A percentile compares a stretch with the other conserved stretches of the same genome.
Evolutionary conservation across 1,140 invertebrate genomes (phyloP).

Genomic region (Pristionchus pacificus): DNA sequence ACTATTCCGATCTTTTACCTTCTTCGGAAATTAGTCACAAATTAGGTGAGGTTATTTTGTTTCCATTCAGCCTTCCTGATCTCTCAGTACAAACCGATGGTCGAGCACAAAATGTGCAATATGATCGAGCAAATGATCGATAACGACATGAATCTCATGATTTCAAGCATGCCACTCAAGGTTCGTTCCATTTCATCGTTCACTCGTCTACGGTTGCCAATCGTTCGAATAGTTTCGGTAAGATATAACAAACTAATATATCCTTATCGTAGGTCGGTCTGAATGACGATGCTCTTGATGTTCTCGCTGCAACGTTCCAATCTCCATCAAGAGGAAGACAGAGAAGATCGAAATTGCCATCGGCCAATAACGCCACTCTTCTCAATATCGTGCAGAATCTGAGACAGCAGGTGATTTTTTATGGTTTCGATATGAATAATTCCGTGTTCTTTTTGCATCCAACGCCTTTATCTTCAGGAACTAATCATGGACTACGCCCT

Average conservation of each 20-base stretch:
- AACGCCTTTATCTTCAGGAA: conserved; percentile 48
- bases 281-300: neutral
- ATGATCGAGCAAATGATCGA: conserved; percentile 57
- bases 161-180: conserved; percentile 55
- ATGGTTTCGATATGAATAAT: conserved; percentile 11
- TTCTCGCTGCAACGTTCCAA: neutral
- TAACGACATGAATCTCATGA: conserved; percentile 51
- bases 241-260: too few relatives aligned
- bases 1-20: too few relatives aligned
- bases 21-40: too few relatives aligned
- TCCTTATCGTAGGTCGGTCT: neutral
- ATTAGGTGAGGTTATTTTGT: too few relatives aligned
- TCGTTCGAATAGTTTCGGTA: too few relatives aligned
- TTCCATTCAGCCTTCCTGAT: conserved; percentile 55
- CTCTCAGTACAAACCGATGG: conserved; percentile 53
- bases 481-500: conserved; percentile 53
- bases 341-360: neutral
- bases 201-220: too few relatives aligned
- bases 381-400: neutral
- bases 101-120: conserved; percentile 56
- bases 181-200: conserved; percentile 26
- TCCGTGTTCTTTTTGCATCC: conserved; percentile 51
- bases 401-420: neutral
- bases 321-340: neutral
- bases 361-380: neutral